A percentile compares a stretch with the other conserved stretches of the same genome.
Conservation (phyloP, 2,797 vertebrate genomes). For the Hypotaenidia okinawae region DNA sequence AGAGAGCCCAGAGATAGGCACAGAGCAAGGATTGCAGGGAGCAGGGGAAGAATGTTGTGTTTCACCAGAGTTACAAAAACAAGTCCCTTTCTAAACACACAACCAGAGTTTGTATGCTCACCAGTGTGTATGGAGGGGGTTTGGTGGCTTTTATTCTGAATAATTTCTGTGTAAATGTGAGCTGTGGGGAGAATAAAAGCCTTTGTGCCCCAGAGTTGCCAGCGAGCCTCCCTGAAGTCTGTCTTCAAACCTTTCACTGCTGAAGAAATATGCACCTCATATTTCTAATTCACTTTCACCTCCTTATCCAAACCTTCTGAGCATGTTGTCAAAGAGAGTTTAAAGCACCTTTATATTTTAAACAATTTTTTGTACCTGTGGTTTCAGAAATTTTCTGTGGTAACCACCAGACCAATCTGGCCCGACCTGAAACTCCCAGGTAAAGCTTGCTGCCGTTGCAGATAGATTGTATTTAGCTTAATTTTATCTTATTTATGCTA, state of each 20-base stretch:
- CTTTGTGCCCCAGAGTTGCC: background rate
- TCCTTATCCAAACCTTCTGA: background rate
- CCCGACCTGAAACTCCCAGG: background rate
- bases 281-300: background rate
- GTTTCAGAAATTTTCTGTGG: background rate
- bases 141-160: too few species aligned
- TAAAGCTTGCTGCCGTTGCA: background rate
- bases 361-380: background rate
- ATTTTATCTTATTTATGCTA: background rate
- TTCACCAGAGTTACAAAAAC: background rate
- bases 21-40: background rate
- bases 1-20: background rate
- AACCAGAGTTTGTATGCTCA: background rate
- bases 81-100: background rate
- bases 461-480: background rate
- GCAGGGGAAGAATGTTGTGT: background rate
- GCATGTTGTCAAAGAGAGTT: background rate
- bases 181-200: background rate
- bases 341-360: background rate
- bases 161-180: background rate
- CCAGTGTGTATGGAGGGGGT: fast-evolving
- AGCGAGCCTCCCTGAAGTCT: background rate
- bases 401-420: background rate
- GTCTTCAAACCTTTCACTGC: background rate
- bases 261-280: background rate